Evolutionary conservation across 2,888 invertebrate genomes (phyloP), one percentile per base, ranked within the genome.

Genomic region (Lithophane ornitopus): DNA sequence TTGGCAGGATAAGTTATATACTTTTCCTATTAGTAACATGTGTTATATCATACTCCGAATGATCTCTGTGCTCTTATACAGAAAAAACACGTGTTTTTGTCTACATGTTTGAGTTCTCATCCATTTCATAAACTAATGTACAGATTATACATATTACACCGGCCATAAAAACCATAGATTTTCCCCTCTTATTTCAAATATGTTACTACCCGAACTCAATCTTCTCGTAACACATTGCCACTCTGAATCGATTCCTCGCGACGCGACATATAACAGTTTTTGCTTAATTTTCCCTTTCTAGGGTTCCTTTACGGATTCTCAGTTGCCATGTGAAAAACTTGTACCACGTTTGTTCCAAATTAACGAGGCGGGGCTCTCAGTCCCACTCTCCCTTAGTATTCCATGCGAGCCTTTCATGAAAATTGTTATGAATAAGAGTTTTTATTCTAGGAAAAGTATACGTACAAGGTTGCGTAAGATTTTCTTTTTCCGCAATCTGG

Each of bases 221-320:
- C 59, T 63, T 26, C 63, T 39, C 52, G 56, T 62, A 67, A 68
- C 86, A 74, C 74, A 79, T 83, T 82, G 84, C 70, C 81, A 87
- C 88, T 89, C 87, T 82, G 83, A 89, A 89, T 89, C 90, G 90
- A 91, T 92, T 88, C 88, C 75, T 80, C 74, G 74, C 84, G 83
- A 86, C 82, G 74, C 84, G 83, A 86, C 82, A 75, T 85, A 82
- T 85, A 83, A 70, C 85, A 77, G 87, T 90, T 91, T 90, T 91
- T 90, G 87, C 85, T 81, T 88, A 87, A 89, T 89, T 85, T 86
- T 83, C 86, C 68, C 76, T 68, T 66, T 62, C 62, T 70, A 52
- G 41, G 41, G 41, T 41, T 68, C 68, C 65, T 68, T 44, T 49
- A 74, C 77, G 69, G 81, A 82, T 82, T 80, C 85, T 86, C 83